Evolutionary conservation across 2,797 vertebrate genomes (phyloP).

Genomic region (Clarias fuscus): DNA sequence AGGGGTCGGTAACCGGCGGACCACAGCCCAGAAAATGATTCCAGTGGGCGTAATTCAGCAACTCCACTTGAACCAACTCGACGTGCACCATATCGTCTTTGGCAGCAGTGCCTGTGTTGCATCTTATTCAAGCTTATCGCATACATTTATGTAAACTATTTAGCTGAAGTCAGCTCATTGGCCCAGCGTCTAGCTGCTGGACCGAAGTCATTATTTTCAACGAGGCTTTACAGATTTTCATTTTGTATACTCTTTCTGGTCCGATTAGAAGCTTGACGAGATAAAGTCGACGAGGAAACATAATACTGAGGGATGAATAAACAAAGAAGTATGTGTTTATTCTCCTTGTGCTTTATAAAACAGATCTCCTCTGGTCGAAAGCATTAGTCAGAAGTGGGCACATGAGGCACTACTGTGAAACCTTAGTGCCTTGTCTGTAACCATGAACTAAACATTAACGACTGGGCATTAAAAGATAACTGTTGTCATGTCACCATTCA

Average conservation of each 20-base stretch:
- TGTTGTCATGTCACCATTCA: neutral
- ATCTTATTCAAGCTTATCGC: neutral
- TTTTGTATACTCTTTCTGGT: neutral
- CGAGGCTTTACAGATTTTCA: neutral
- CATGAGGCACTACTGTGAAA: neutral
- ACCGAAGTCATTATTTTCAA: neutral
- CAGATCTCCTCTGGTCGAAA: neutral
- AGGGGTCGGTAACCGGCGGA: neutral
- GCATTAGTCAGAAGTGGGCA: neutral
- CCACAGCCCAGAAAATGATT: neutral
- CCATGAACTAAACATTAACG: neutral
- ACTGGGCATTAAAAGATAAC: neutral
- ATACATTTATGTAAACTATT: neutral
- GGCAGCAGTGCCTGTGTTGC: neutral
- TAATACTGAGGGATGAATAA: neutral
- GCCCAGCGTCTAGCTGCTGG: neutral
- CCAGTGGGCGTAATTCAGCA: neutral
- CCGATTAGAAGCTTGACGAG: neutral
- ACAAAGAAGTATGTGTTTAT: neutral
- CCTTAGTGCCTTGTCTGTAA: neutral
- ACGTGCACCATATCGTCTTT: neutral
- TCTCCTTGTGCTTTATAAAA: neutral
- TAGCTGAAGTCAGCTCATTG: neutral
- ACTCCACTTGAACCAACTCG: neutral
- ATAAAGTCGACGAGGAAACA: neutral